Evolutionary conservation across 1,140 invertebrate genomes (phyloP).

Genomic region (Drosophila asahinai): DNA sequence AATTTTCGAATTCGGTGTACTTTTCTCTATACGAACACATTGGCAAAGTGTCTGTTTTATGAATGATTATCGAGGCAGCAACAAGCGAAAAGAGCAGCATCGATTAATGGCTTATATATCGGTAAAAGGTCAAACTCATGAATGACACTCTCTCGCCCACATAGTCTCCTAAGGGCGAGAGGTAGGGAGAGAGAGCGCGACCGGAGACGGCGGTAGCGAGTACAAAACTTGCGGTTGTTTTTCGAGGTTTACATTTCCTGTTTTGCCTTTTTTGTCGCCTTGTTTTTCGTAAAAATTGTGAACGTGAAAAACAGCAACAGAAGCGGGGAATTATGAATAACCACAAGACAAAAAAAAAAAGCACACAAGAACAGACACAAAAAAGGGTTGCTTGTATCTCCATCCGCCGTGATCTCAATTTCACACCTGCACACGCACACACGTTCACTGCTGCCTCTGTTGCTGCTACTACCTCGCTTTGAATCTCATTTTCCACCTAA

Average conservation of each 20-base stretch:
- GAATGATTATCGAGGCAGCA: slow-evolving; percentile 69
- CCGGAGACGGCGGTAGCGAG: slow-evolving; percentile 10
- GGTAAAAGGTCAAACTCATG: slow-evolving; percentile 56
- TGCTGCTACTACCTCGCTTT: slow-evolving; percentile 21
- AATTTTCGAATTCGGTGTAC: slow-evolving; percentile 82
- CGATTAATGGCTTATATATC: slow-evolving; percentile 49
- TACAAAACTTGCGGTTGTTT: slow-evolving; percentile 65
- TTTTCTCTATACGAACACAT: slow-evolving; percentile 69
- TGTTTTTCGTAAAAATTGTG: slow-evolving; percentile 53
- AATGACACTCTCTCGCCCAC: slow-evolving; percentile 43
- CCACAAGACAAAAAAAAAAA: slow-evolving; percentile 42
- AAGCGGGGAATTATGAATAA: slow-evolving; percentile 60
- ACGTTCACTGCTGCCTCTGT: slow-evolving; percentile 42
- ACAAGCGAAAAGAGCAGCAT: slow-evolving; percentile 39
- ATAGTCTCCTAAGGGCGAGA: slow-evolving; percentile 8
- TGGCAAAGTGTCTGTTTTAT: slow-evolving; percentile 65
- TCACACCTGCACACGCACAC: slow-evolving; percentile 71
- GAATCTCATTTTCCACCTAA: slow-evolving; percentile 67
- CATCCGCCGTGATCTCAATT: slow-evolving; percentile 71
- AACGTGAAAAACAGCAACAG: slow-evolving; percentile 18
- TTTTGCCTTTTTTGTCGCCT: slow-evolving; percentile 67
- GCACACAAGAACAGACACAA: slow-evolving; percentile 12
- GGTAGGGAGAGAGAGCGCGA: background rate
- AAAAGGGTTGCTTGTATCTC: slow-evolving; percentile 48
- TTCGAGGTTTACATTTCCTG: slow-evolving; percentile 78